Conservation (phyloP, 1,140 invertebrate species). For the Drosophila orosa region DNA sequence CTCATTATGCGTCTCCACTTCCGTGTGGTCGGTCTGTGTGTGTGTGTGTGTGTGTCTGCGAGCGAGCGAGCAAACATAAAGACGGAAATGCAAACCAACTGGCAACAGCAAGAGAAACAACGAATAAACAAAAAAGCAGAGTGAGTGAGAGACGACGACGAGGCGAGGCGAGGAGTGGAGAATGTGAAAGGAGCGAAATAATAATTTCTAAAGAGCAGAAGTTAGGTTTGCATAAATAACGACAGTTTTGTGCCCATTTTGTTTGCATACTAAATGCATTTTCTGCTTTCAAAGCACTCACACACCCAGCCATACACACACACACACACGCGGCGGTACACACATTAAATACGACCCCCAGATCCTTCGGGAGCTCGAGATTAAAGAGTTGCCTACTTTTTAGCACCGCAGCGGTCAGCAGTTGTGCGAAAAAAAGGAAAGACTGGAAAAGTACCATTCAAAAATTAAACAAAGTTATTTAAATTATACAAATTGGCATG, state of each 20-base stretch:
- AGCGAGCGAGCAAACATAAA: slow-evolving; percentile 66
- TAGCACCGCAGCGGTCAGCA: slow-evolving; percentile 9
- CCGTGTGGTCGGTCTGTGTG: slow-evolving; percentile 10
- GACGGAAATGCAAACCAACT: slow-evolving; percentile 75
- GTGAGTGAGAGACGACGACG: not conserved
- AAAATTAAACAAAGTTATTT: slow-evolving; percentile 49
- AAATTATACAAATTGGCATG: slow-evolving; percentile 53
- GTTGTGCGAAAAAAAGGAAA: slow-evolving; percentile 1
- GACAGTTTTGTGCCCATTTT: slow-evolving; percentile 73
- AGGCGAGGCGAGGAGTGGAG: slow-evolving; percentile 5
- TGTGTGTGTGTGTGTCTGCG: slow-evolving; percentile 17
- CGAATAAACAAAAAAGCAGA: slow-evolving; percentile 34
- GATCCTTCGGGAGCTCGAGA: slow-evolving; percentile 11
- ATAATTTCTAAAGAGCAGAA: slow-evolving; percentile 81
- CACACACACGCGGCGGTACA: not conserved
- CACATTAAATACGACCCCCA: slow-evolving; percentile 44
- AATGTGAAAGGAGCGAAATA: slow-evolving; percentile 67
- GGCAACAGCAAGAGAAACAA: slow-evolving; percentile 65
- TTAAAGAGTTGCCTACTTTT: slow-evolving; percentile 47
- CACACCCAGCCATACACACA: slow-evolving; percentile 9
- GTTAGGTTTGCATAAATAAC: slow-evolving; percentile 80
- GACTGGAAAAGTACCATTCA: slow-evolving; percentile 17
- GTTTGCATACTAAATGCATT: slow-evolving; percentile 70
- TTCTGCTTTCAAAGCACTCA: slow-evolving; percentile 43
- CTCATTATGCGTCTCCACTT: slow-evolving; percentile 55